Percentiles rank a stretch among this genome's conserved stretches.
Evolutionary conservation across 1,140 invertebrate genomes (phyloP).

Genomic region (Sycobia sp.): DNA sequence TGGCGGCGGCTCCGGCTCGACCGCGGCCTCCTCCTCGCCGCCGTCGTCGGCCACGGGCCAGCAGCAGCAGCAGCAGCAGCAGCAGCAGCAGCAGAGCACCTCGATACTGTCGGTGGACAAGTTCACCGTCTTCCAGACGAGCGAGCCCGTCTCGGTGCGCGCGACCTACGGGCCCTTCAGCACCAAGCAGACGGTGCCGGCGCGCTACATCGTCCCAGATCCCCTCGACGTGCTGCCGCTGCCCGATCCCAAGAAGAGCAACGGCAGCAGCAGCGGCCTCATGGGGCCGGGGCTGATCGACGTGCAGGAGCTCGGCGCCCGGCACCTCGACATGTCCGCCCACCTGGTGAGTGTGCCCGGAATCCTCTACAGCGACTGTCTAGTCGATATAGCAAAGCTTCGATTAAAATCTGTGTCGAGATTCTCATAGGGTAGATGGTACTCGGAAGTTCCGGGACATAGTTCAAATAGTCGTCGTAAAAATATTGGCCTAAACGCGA

Average conservation of each 20-base stretch:
- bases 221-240: constrained; percentile 65
- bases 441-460: too few species aligned
- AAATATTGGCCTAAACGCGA: too few species aligned
- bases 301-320: constrained; percentile 71
- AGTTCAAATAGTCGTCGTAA: too few species aligned
- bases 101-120: constrained; percentile 75
- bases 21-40: constrained; percentile 43
- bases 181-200: constrained; percentile 91
- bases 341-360: constrained; percentile 73
- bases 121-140: constrained; percentile 87
- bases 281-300: constrained; percentile 59
- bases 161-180: constrained; percentile 91
- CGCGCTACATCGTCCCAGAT: constrained; percentile 83
- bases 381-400: too few species aligned
- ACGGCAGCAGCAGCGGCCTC: constrained; percentile 43
- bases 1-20: constrained; percentile 48
- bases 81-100: constrained; percentile 53
- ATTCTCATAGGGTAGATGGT: too few species aligned
- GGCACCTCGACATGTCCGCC: constrained; percentile 85
- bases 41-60: constrained; percentile 2
- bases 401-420: too few species aligned
- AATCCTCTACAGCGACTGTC: too few species aligned
- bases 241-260: constrained; percentile 45
- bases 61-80: constrained; percentile 30
- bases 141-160: constrained; percentile 82